Evolutionary conservation across 2,113 vertebrate genomes (phyloP).

Genomic region (Cercocebus atys): DNA sequence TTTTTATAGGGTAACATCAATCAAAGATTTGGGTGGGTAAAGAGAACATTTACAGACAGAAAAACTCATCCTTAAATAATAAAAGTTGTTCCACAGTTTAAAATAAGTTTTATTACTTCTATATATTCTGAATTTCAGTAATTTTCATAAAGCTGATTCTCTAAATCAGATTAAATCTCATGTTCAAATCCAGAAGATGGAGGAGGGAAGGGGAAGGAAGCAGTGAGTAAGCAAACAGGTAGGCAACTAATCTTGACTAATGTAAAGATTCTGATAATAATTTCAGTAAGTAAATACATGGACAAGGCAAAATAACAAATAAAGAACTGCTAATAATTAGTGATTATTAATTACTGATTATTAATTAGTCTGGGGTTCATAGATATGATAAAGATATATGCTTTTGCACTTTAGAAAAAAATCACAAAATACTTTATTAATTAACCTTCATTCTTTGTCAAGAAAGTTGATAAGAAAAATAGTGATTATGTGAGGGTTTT

Average conservation of each 20-base stretch:
- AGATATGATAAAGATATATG: not conserved
- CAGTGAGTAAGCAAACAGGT: not conserved
- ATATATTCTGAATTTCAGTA: conserved; percentile 19
- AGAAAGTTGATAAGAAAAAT: not conserved
- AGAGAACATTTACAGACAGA: conserved; percentile 8
- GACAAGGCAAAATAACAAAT: conserved; percentile 19
- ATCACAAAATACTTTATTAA: not conserved
- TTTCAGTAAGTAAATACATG: conserved; percentile 10
- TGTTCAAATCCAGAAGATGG: not conserved
- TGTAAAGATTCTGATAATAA: not conserved
- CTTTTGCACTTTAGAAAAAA: not conserved
- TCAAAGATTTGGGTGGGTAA: not conserved
- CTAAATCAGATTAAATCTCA: not conserved
- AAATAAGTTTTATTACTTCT: conserved; percentile 29
- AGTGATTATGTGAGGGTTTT: not conserved
- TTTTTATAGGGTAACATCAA: conserved; percentile 27
- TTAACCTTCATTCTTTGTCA: conserved; percentile 2
- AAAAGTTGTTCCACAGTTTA: not conserved
- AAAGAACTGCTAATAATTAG: not conserved
- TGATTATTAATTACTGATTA: not conserved
- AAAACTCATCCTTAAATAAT: not conserved
- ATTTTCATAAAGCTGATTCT: not conserved
- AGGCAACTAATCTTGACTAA: not conserved
- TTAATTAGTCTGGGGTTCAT: not conserved
- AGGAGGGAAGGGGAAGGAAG: not conserved